Base-by-base conservation (phyloP, 1,140 invertebrate species). In the Rhopalosiphum padi region DNA sequence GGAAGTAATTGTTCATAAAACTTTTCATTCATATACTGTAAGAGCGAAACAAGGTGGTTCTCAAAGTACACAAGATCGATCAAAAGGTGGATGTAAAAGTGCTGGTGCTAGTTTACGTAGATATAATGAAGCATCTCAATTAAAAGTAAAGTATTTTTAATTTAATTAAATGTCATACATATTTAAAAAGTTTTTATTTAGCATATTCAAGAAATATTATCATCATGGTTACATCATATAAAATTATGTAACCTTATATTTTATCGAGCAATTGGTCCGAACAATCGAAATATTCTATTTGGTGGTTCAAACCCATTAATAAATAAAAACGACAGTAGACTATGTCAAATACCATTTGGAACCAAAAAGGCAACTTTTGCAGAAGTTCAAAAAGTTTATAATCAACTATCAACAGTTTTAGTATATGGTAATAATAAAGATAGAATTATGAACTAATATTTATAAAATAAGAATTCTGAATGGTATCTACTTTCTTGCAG, bases 11-110 rank as follows among this genome's bases (percentile, higher is more conserved):
- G 95, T 96, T 6, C 98, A 98, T 95, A 98, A 98, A 95, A 98
- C 98, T 2, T 97, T 98, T 94, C 98, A 98, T 95, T 97, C 97
- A 86, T 99, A 99, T 95, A 98, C 98, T 11, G 97, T 98, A 1
- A 95, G 98, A 89, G 96, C 97, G 0, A 98, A 98, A 86, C 97
- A 98, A 95, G 98, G 98, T 1, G 97, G 97, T 90, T 96, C 97
- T 2, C 98, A 99, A 95, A 96, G 96, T 60, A 96, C 96, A 8
- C 96, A 97, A 88, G 98, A 98, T 95, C 95, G 95, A 85, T 96
- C 97, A 94, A 96, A 96, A 91, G 96, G 96, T 22, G 95, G 96
- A 94, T 96, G 97, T 0, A 97, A 97, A 95, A 98, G 98, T 94
- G 98, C 97, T 23, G 98, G 98, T 8, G 97, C 98, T 18, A 97